Evolutionary conservation across 2,888 invertebrate species (phyloP).

Genomic region (Sarcophaga carnaria): DNA sequence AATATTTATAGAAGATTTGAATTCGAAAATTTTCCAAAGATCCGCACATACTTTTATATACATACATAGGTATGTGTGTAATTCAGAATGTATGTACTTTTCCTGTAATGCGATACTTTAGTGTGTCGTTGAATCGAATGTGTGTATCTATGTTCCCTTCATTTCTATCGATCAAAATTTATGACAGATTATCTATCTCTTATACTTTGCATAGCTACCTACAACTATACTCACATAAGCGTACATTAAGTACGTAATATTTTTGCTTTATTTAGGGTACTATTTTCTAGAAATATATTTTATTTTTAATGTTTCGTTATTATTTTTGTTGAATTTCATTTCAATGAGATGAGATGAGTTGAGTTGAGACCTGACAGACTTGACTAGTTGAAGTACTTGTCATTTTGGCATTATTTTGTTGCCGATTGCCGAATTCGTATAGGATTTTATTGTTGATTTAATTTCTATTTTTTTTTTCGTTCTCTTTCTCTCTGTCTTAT

Average conservation of each 20-base stretch:
- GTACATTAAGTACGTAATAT: background rate
- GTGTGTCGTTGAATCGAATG: constrained; percentile 10
- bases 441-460: background rate
- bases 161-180: constrained; percentile 50
- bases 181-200: constrained; percentile 49
- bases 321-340: constrained; percentile 28
- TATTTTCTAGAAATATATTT: constrained; percentile 57
- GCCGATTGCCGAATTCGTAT: constrained; percentile 41
- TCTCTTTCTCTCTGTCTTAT: background rate
- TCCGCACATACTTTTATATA: too few relatives aligned
- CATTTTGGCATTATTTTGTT: constrained; percentile 65
- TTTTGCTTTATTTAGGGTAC: background rate
- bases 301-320: constrained; percentile 52
- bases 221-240: background rate
- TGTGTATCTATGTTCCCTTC: background rate
- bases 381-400: constrained; percentile 69
- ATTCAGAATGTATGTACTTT: constrained; percentile 50
- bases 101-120: constrained; percentile 67
- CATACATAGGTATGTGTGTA: background rate
- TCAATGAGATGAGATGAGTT: constrained; percentile 36
- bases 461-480: background rate
- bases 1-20: too few relatives aligned
- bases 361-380: constrained; percentile 64
- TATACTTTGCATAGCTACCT: constrained; percentile 2
- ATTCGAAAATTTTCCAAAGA: too few relatives aligned